Percentiles rank a stretch among this genome's conserved stretches.
Evolutionary conservation across 2,113 vertebrate species (phyloP).

Genomic region (Corapipo altera): DNA sequence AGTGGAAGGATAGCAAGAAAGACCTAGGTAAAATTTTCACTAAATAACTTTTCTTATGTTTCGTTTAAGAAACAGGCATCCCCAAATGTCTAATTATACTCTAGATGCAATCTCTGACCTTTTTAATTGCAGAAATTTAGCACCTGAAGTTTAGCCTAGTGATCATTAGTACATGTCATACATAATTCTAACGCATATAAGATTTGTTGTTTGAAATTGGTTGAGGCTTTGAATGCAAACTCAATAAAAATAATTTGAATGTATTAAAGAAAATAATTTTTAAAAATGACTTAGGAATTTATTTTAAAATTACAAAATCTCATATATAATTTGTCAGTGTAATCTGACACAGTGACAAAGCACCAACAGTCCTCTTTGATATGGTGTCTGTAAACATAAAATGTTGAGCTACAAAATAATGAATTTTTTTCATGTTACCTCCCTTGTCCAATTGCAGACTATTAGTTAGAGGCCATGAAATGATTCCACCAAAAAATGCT

Average conservation of each 20-base stretch:
- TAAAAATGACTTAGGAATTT: neutral
- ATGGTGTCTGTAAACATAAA: neutral
- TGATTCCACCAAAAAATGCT: neutral
- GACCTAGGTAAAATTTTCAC: neutral
- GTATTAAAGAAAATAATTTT: neutral
- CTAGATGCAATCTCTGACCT: neutral
- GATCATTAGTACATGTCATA: conserved; percentile 7
- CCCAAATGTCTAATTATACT: conserved; percentile 24
- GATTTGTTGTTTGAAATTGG: neutral
- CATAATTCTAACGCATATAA: neutral
- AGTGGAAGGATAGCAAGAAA: neutral
- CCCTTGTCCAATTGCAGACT: neutral
- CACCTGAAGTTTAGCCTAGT: neutral
- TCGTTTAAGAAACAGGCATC: neutral
- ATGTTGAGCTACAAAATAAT: neutral
- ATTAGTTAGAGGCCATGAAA: conserved; percentile 23
- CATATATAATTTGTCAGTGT: neutral
- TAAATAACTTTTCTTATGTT: neutral
- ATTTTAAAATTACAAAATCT: neutral
- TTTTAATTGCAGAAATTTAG: conserved; percentile 25
- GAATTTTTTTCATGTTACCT: neutral
- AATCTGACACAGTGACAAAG: neutral
- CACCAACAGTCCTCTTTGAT: neutral
- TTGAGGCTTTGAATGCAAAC: neutral
- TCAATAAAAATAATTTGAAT: neutral